Evolutionary conservation across 2,113 vertebrate genomes (phyloP).

Genomic region (Protobothrops flavoviridis): DNA sequence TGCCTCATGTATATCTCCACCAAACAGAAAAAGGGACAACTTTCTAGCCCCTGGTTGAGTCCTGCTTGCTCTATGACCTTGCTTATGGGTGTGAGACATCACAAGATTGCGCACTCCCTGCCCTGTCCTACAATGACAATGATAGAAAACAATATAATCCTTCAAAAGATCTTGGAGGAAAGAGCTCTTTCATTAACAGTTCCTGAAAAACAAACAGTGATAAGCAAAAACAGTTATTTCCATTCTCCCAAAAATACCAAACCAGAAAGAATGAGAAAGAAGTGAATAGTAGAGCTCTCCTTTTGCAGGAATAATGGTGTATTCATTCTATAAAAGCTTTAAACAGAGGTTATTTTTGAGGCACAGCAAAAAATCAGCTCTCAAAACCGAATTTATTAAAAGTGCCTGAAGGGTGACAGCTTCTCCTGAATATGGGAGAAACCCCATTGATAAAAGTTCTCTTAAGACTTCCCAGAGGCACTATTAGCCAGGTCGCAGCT

Average conservation of each 20-base stretch:
- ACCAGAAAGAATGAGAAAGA: slow-evolving; percentile 7
- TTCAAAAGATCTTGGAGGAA: background rate
- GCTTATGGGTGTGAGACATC: background rate
- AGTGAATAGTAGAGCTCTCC: slow-evolving; percentile 2
- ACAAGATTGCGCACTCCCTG: background rate
- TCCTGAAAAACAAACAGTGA: slow-evolving; percentile 27
- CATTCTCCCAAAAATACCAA: background rate
- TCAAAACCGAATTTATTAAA: slow-evolving; percentile 13
- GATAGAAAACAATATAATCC: background rate
- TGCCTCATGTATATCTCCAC: background rate
- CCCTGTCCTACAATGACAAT: background rate
- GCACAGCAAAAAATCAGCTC: background rate
- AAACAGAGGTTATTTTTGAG: background rate
- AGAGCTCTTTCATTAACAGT: background rate
- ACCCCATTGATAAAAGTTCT: background rate
- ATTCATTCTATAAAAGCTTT: slow-evolving; percentile 14
- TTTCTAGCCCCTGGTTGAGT: background rate
- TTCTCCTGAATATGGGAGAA: slow-evolving; percentile 21
- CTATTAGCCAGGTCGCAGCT: background rate
- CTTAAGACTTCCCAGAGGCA: background rate
- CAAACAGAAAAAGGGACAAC: background rate
- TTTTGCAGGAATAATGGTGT: background rate
- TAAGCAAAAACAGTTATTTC: background rate
- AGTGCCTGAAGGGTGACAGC: slow-evolving; percentile 18
- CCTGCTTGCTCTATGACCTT: background rate